These are phyloP conservation scores for Amphipoea lucens DNA, from an alignment of 2,888 invertebrate genomes.

Conservation along the genomic window DNA sequence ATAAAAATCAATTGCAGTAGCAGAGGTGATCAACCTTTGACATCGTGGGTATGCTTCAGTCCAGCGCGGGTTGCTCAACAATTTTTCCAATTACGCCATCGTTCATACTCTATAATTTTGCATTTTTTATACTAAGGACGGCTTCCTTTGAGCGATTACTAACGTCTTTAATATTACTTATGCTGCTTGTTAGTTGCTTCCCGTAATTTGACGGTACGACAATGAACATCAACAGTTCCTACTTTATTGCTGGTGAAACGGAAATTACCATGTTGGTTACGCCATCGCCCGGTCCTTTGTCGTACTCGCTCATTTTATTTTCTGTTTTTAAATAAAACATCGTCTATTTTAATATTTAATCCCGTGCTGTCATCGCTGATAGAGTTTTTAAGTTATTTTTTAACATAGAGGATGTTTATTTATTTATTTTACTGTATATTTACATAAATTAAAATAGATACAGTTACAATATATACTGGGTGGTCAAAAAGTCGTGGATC, in stretches of 20 bases:
- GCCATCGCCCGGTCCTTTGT: conserved; percentile 29
- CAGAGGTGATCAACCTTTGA: conserved; percentile 77
- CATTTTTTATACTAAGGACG: conserved; percentile 70
- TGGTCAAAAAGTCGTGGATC: too few relatives aligned
- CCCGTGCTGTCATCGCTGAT: neutral
- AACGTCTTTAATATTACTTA: conserved; percentile 53
- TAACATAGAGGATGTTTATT: neutral
- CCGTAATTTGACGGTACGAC: conserved; percentile 48
- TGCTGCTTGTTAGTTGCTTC: conserved; percentile 46
- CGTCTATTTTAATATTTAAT: neutral
- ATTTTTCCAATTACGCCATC: conserved; percentile 77
- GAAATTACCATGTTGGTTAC: conserved; percentile 46
- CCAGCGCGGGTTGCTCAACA: conserved; percentile 69
- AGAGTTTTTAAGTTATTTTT: neutral
- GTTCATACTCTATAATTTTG: conserved; percentile 77
- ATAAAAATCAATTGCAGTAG: conserved; percentile 72
- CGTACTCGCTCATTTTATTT: conserved; percentile 19
- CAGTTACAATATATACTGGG: too few relatives aligned
- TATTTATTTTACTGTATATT: too few relatives aligned
- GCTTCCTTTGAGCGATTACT: conserved; percentile 64
- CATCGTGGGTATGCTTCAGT: conserved; percentile 75
- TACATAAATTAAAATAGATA: too few relatives aligned
- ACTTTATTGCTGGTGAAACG: conserved; percentile 32
- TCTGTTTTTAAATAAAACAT: conserved; percentile 21
- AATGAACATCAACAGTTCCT: conserved; percentile 25